Conservation (phyloP, 2,797 vertebrate species). For the Clarias fuscus region DNA sequence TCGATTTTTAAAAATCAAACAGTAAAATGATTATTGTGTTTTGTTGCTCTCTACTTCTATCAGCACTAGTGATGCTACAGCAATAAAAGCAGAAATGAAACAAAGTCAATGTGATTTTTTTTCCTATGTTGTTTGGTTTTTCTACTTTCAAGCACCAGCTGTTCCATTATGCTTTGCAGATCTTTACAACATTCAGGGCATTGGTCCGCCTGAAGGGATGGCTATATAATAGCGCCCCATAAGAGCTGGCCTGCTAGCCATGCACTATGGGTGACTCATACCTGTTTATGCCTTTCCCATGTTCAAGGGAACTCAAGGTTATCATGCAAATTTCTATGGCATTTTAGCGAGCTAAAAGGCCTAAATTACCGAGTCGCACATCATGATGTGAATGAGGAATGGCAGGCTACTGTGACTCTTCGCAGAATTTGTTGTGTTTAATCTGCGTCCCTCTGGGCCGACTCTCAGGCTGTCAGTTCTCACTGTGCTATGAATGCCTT, state of each 20-base stretch:
- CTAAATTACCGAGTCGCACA: constrained; percentile 20
- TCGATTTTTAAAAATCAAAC: not conserved
- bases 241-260: not conserved
- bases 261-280: constrained; percentile 25
- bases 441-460: constrained; percentile 31
- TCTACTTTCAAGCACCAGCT: not conserved
- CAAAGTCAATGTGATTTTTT: not conserved
- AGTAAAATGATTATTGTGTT: not conserved
- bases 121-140: not conserved
- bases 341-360: constrained; percentile 20
- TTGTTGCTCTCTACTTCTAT: not conserved
- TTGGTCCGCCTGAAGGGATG: constrained; percentile 40
- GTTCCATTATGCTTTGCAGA: constrained; percentile 12
- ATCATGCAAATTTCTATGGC: constrained; percentile 30
- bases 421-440: constrained; percentile 33
- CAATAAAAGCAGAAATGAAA: not conserved
- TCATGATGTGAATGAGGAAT: constrained; percentile 9
- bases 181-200: not conserved
- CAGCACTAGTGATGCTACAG: not conserved
- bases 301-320: constrained; percentile 28
- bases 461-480: constrained; percentile 45
- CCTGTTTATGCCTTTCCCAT: constrained; percentile 26
- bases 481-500: constrained; percentile 32
- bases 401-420: constrained; percentile 38
- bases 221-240: constrained; percentile 35